Conservation (phyloP, 2,797 vertebrate genomes). For the Onychomys torridus region DNA sequence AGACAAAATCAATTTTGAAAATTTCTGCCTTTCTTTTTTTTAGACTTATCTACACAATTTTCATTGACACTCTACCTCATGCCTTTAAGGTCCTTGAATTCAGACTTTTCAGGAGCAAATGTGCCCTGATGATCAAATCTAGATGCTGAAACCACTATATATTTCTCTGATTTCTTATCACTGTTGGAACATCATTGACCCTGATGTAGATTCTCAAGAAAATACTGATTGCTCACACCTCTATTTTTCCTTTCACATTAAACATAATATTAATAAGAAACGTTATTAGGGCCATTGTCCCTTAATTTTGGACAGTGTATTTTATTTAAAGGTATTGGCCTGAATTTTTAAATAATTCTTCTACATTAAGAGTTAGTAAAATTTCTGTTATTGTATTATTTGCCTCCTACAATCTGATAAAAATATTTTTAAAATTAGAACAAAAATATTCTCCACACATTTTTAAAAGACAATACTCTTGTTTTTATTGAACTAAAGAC, state of each 20-base stretch:
- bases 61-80: neutral
- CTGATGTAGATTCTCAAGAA: neutral
- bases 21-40: neutral
- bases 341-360: slow-evolving; percentile 11
- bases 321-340: neutral
- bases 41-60: neutral
- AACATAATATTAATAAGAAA: neutral
- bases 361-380: neutral
- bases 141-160: neutral
- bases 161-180: neutral
- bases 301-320: neutral
- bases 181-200: neutral
- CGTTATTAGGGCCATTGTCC: neutral
- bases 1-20: neutral
- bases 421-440: neutral
- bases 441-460: neutral
- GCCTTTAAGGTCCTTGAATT: neutral
- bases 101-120: neutral
- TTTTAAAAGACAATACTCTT: neutral
- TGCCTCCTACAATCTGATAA: neutral
- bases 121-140: neutral
- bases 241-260: neutral
- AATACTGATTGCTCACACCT: neutral
- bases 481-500: neutral
- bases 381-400: neutral